Evolutionary conservation across 2,797 vertebrate genomes (phyloP).

Genomic region (Pristis pectinata): DNA sequence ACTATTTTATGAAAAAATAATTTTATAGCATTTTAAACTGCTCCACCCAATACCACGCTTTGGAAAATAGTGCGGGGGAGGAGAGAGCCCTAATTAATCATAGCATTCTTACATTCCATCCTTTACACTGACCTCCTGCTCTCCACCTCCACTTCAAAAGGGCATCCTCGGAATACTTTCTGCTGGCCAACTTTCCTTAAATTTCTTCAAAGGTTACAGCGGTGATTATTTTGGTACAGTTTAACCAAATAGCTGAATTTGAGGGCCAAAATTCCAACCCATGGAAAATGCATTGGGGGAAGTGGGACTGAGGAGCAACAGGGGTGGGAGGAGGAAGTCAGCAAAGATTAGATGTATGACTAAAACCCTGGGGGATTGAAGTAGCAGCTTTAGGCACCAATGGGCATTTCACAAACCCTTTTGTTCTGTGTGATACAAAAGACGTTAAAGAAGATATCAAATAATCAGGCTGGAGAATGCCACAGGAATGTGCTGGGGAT

Average conservation of each 20-base stretch:
- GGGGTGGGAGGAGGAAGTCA: not conserved
- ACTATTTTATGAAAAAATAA: not conserved
- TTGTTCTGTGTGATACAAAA: not conserved
- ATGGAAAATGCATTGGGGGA: not conserved
- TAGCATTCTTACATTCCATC: not conserved
- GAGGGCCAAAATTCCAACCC: not conserved
- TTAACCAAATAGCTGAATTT: not conserved
- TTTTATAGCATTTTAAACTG: not conserved
- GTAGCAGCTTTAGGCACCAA: not conserved
- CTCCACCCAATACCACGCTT: not conserved
- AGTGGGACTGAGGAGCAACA: not conserved
- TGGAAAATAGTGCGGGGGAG: not conserved
- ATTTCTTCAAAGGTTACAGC: not conserved
- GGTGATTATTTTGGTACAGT: conserved; percentile 1
- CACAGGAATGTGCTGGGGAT: not conserved
- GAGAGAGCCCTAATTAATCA: not conserved
- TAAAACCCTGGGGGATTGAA: not conserved
- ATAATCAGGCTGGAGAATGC: no score
- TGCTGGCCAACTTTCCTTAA: not conserved
- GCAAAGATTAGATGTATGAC: not conserved
- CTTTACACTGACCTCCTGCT: not conserved
- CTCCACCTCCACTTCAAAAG: not conserved
- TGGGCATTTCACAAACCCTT: not conserved
- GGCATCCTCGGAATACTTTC: not conserved
- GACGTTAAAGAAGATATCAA: not conserved